Evolutionary conservation across 2,888 invertebrate species (phyloP), one percentile per base, ranked within the genome.

Genomic region (Prenolepis imparis): DNA sequence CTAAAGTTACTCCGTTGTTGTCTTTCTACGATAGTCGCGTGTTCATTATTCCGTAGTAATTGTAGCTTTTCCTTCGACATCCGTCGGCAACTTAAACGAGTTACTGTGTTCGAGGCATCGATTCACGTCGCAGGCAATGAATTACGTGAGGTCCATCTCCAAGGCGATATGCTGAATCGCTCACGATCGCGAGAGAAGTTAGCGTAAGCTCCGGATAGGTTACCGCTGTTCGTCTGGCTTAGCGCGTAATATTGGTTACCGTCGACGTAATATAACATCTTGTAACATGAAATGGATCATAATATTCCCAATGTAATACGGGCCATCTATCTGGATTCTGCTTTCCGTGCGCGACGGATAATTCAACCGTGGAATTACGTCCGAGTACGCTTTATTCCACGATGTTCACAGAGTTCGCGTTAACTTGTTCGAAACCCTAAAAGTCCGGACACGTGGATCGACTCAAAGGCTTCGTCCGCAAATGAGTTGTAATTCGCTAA

Each of bases 211-310:
- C 68, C 63, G 90, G 90, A 92, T 88, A 86, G 89, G 89, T 88
- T 89, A 88, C 89, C 84, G 89, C 91, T 89, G 90, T 91, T 92
- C 91, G 89, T 92, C 92, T 90, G 85, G 92, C 91, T 92, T 91
- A 92, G 83, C 85, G 84, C 87, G 87, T 86, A 89, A 91, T 92
- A 92, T 91, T 86, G 92, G 90, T 90, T 86, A 88, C 90, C 88
- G 86, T 83, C 86, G 87, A 88, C 86, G 90, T 89, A 89, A 91
- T 90, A 88, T 88, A 90, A 91, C 90, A 88, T 91, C 90, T 90
- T 90, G 90, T 92, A 92, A 92, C 90, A 86, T 83, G 88, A 85
- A 91, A 90, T 88, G 92, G 92, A 92, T 92, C 92, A 92, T 92
- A 93, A 92, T 91, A 89, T 89, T 91, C 87, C 80, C 83, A 72